phyloP scores from a whole-genome alignment of 2,797 vertebrate genomes.

The Arremon aurantiirostris region DNA sequence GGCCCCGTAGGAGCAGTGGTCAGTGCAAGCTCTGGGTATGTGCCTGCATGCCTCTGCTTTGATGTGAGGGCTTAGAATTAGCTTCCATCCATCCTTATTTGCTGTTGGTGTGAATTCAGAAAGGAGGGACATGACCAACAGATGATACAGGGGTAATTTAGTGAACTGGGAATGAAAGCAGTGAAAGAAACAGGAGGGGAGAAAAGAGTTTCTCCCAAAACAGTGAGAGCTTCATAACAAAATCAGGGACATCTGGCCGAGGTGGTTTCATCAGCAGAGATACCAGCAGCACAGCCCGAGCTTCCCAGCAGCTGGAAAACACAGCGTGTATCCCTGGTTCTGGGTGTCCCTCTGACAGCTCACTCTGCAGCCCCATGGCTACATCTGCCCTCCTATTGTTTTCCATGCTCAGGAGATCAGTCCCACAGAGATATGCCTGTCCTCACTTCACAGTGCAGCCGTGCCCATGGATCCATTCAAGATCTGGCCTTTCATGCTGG shows the following conservation, averaged over 20 bases:
- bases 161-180: background rate
- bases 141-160: background rate
- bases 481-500: background rate
- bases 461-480: background rate
- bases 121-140: fast-evolving
- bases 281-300: background rate
- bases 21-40: background rate
- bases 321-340: background rate
- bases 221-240: background rate
- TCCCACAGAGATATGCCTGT: background rate
- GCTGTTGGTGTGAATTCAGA: background rate
- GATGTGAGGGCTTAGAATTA: background rate
- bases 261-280: background rate
- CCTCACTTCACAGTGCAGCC: background rate
- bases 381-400: background rate
- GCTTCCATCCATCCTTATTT: background rate
- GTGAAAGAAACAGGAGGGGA: background rate
- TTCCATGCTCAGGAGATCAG: background rate
- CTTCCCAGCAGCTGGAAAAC: background rate
- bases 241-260: background rate
- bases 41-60: fast-evolving
- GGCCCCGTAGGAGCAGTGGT: background rate
- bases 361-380: fast-evolving
- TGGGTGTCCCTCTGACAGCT: background rate
- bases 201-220: background rate